These are phyloP conservation scores for Drosophila macrospina DNA, from an alignment of 2,888 invertebrate species.

Conservation along the genomic window DNA sequence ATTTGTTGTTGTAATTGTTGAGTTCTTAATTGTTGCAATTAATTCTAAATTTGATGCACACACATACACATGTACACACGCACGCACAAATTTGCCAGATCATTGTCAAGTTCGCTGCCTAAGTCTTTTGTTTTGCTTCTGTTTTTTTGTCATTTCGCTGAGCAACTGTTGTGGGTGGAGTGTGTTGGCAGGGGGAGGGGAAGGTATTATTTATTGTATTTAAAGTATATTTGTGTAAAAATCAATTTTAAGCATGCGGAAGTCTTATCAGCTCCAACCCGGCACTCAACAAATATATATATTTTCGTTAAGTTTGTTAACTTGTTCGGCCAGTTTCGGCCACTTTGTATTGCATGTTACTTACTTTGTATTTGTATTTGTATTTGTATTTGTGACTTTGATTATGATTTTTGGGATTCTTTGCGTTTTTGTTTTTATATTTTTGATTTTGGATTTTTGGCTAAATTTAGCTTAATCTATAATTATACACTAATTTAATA, in stretches of 20 bases:
- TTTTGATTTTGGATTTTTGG: slow-evolving; percentile 35
- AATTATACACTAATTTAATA: slow-evolving; percentile 58
- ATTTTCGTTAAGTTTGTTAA: slow-evolving; percentile 39
- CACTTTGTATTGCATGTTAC: slow-evolving; percentile 46
- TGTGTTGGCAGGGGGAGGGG: background rate
- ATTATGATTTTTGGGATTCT: background rate
- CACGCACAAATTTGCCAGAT: slow-evolving; percentile 21
- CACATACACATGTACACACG: slow-evolving; percentile 30
- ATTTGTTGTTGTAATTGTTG: slow-evolving; percentile 23
- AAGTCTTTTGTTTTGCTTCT: slow-evolving; percentile 70
- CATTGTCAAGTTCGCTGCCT: slow-evolving; percentile 66
- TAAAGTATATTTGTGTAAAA: slow-evolving; percentile 67
- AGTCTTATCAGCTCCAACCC: slow-evolving; percentile 67
- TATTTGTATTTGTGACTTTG: slow-evolving; percentile 35
- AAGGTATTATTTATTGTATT: slow-evolving; percentile 49
- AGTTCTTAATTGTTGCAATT: slow-evolving; percentile 66
- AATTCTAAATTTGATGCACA: slow-evolving; percentile 61
- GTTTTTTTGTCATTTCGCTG: slow-evolving; percentile 3
- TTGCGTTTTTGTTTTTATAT: too few relatives aligned
- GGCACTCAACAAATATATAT: slow-evolving; percentile 33
- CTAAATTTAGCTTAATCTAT: slow-evolving; percentile 40
- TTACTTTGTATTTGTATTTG: slow-evolving; percentile 54
- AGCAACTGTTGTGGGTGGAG: slow-evolving; percentile 11
- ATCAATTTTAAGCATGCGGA: slow-evolving; percentile 73
- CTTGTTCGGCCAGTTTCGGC: slow-evolving; percentile 65